Evolutionary conservation across 2,797 vertebrate species (phyloP).

Genomic region (Diplodus puntazzo): DNA sequence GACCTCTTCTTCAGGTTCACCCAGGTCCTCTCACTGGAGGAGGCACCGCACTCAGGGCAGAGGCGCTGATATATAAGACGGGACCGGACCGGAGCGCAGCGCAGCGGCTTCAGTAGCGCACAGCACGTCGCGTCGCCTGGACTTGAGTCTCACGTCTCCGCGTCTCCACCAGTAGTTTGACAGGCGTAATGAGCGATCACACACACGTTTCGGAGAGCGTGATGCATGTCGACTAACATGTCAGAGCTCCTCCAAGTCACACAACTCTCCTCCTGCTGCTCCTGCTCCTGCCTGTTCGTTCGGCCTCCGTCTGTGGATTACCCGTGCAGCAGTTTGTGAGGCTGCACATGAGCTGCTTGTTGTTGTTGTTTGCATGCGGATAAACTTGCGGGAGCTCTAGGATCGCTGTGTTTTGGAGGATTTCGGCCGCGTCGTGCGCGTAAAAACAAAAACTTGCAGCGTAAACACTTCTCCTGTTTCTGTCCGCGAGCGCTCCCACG

Average conservation of each 20-base stretch:
- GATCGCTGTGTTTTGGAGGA: conserved; percentile 34
- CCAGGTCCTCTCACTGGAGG: conserved; percentile 77
- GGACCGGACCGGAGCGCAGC: conserved; percentile 61
- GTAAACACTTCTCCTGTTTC: conserved; percentile 10
- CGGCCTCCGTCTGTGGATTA: conserved; percentile 42
- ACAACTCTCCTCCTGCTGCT: background rate
- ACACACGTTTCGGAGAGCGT: conserved; percentile 27
- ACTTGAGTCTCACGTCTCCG: conserved; percentile 43
- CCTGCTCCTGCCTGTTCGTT: no score
- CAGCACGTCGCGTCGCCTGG: conserved; percentile 53
- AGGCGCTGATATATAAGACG: conserved; percentile 75
- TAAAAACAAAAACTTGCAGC: conserved; percentile 29
- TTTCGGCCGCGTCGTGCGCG: conserved; percentile 19
- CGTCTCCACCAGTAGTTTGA: conserved; percentile 43
- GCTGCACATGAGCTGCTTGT: conserved; percentile 35
- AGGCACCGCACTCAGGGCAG: conserved; percentile 57
- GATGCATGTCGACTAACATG: conserved; percentile 55
- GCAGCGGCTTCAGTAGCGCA: conserved; percentile 54
- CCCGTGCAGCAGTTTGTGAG: conserved; percentile 32
- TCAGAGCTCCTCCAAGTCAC: conserved; percentile 32
- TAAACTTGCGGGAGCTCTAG: conserved; percentile 37
- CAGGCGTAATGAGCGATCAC: conserved; percentile 67
- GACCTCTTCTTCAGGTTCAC: conserved; percentile 78
- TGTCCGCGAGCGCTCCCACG: conserved; percentile 39
- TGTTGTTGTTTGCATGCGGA: conserved; percentile 39